Evolutionary conservation across 2,797 vertebrate species (phyloP).

Genomic region (Hydrophis major): DNA sequence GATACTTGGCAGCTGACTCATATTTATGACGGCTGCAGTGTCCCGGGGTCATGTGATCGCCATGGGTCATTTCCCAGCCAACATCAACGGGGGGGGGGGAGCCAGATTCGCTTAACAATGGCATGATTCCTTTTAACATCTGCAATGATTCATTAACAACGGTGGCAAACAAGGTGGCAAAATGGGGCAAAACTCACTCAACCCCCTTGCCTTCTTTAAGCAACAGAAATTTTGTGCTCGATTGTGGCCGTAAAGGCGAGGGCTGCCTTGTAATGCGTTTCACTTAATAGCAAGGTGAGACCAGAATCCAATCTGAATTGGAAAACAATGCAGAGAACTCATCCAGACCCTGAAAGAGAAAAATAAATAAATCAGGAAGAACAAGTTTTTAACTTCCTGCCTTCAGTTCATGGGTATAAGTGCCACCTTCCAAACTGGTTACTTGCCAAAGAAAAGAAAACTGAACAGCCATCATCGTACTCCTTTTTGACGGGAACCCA

Average conservation of each 20-base stretch:
- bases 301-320: not conserved
- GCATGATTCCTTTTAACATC: no score
- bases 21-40: no score
- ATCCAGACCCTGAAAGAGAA: not conserved
- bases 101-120: no score
- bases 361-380: not conserved
- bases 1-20: no score
- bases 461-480: not conserved
- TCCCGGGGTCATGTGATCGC: no score
- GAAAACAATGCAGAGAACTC: not conserved
- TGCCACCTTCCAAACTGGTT: not conserved
- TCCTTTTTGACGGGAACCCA: not conserved
- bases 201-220: not conserved
- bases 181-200: not conserved
- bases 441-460: not conserved
- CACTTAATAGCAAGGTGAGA: not conserved
- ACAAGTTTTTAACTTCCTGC: not conserved
- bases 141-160: no score
- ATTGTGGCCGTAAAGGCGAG: not conserved
- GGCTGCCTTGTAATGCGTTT: not conserved
- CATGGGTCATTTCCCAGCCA: no score
- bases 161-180: not conserved
- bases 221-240: not conserved
- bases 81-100: no score
- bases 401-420: not conserved